Evolutionary conservation across 2,888 invertebrate genomes (phyloP).

Genomic region (Invenusta paracnida): DNA sequence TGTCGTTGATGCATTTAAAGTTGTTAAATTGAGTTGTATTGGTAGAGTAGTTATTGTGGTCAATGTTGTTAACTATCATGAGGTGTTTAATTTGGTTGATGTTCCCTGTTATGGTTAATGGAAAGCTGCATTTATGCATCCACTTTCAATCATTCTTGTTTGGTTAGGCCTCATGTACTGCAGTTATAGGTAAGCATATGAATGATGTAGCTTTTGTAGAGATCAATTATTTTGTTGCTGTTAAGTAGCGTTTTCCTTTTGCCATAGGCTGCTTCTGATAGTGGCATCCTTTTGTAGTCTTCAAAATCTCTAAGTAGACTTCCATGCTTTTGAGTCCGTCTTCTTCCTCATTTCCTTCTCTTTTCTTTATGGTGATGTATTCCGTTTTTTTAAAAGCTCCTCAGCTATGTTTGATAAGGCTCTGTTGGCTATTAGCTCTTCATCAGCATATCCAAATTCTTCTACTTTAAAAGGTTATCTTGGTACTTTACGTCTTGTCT

Average conservation of each 20-base stretch:
- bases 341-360: too few species aligned
- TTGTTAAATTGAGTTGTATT: too few species aligned
- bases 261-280: neutral
- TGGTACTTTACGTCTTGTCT: neutral
- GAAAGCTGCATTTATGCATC: too few species aligned
- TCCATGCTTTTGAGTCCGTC: neutral
- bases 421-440: neutral
- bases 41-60: too few species aligned
- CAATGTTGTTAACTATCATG: too few species aligned
- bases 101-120: too few species aligned
- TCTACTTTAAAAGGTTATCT: too few species aligned
- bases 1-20: too few species aligned
- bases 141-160: too few species aligned
- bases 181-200: neutral
- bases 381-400: neutral
- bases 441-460: neutral
- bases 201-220: neutral
- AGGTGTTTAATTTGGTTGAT: too few species aligned
- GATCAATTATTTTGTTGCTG: neutral
- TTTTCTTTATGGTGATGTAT: neutral
- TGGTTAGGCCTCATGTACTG: neutral
- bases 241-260: neutral
- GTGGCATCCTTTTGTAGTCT: neutral
- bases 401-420: neutral
- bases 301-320: neutral